phyloP scores from a whole-genome alignment of 2,797 vertebrate genomes.

The Lophura swinhoii region DNA sequence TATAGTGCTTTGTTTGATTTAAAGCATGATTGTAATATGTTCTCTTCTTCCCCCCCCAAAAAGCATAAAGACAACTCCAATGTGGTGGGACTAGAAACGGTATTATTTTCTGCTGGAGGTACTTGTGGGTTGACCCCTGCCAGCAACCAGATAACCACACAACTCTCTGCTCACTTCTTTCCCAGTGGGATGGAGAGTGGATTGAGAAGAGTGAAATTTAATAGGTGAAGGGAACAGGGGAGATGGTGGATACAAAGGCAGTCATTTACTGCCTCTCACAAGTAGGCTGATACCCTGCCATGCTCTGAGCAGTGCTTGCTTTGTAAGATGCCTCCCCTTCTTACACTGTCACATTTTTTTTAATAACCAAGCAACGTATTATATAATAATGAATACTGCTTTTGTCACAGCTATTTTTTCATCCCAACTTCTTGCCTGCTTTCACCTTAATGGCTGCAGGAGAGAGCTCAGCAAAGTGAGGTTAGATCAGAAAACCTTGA shows the following conservation, averaged over 20 bases:
- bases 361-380: background rate
- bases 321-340: background rate
- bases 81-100: background rate
- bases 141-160: background rate
- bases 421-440: background rate
- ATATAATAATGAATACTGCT: background rate
- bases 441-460: background rate
- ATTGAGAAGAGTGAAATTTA: background rate
- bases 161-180: background rate
- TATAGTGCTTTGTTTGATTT: background rate
- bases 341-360: background rate
- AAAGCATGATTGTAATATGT: background rate
- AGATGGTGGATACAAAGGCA: background rate
- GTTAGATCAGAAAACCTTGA: background rate
- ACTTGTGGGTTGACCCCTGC: background rate
- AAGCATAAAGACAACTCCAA: background rate
- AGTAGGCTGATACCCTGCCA: background rate
- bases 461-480: background rate
- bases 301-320: background rate
- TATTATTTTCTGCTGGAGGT: background rate
- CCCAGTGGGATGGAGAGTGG: background rate
- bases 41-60: background rate
- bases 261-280: background rate
- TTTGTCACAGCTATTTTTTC: background rate
- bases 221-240: background rate